These are phyloP conservation scores for Pedionomus torquatus DNA, from an alignment of 2,113 vertebrate genomes.

Conservation along the genomic window DNA sequence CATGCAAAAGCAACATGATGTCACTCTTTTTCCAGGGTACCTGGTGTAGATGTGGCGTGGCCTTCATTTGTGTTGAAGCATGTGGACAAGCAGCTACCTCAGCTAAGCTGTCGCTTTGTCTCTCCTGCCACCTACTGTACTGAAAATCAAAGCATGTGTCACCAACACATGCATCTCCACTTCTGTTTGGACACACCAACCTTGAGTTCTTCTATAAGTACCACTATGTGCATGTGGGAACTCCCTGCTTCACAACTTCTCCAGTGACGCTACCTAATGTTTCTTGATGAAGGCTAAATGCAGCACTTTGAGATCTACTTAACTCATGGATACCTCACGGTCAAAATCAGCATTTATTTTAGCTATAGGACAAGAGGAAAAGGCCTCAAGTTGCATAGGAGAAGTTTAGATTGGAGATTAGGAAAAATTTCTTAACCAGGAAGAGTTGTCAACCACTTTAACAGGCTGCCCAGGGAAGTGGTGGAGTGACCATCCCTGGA, in stretches of 20 bases:
- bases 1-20: not conserved
- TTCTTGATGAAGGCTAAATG: not conserved
- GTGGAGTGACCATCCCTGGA: not conserved
- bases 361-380: not conserved
- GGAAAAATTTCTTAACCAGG: not conserved
- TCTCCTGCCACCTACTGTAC: constrained; percentile 23
- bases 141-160: constrained; percentile 7
- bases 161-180: not conserved
- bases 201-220: not conserved
- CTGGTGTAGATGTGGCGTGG: not conserved
- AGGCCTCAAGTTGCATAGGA: not conserved
- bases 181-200: not conserved
- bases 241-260: not conserved
- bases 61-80: not conserved
- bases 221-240: not conserved
- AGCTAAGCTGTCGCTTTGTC: not conserved
- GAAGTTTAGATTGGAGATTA: not conserved
- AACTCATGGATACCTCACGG: not conserved
- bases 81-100: not conserved
- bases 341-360: not conserved
- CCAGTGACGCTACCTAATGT: not conserved
- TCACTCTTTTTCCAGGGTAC: not conserved
- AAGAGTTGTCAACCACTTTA: not conserved
- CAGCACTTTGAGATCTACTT: not conserved
- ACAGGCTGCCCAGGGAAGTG: not conserved